Evolutionary conservation across 1,140 invertebrate species (phyloP).

Genomic region (Chrysopa pallens): DNA sequence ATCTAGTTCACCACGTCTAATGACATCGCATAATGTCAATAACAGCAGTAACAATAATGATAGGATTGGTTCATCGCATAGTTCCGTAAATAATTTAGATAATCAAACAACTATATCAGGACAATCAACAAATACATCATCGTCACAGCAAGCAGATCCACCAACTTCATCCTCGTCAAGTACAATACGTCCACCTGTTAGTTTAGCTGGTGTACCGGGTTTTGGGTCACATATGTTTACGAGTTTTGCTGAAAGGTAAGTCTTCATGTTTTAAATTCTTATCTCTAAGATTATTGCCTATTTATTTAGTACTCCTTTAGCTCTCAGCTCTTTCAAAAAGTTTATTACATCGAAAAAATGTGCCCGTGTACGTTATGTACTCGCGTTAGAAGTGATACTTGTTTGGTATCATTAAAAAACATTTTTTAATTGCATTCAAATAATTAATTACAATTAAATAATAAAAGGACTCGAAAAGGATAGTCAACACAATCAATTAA

Average conservation of each 20-base stretch:
- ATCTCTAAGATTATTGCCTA: too few relatives aligned
- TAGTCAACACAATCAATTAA: too few relatives aligned
- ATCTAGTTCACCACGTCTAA: not conserved
- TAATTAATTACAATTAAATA: too few relatives aligned
- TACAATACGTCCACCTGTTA: not conserved
- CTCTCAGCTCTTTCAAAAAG: too few relatives aligned
- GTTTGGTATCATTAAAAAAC: too few relatives aligned
- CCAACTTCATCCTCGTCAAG: not conserved
- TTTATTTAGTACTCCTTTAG: too few relatives aligned
- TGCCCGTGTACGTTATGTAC: too few relatives aligned
- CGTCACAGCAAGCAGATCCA: not conserved
- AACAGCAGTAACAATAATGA: not conserved
- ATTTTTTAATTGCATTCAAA: too few relatives aligned
- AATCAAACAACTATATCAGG: not conserved
- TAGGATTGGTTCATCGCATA: not conserved
- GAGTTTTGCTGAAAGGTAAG: not conserved
- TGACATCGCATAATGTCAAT: not conserved
- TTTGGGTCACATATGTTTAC: not conserved
- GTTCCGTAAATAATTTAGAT: not conserved
- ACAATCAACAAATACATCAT: not conserved
- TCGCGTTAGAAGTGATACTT: too few relatives aligned
- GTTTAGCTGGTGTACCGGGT: not conserved
- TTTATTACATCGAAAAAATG: too few relatives aligned
- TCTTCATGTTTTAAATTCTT: not conserved
- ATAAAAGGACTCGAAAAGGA: too few relatives aligned